phyloP scores from a whole-genome alignment of 2,888 invertebrate genomes.

The Cataglyphis rosenhaueri region DNA sequence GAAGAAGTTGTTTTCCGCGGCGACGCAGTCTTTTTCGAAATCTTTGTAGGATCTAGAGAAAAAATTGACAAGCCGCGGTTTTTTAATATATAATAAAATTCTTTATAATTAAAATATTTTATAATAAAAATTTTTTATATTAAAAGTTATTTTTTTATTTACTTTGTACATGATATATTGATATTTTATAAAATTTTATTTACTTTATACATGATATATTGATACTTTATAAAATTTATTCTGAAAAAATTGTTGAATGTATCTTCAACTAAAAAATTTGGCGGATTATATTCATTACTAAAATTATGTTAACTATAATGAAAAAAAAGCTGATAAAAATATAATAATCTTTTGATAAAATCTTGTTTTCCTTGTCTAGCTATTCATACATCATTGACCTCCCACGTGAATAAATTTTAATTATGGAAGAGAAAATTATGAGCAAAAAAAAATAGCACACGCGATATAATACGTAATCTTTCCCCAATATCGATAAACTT shows the following conservation, averaged over 20 bases:
- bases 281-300: neutral
- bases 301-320: neutral
- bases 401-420: constrained; percentile 10
- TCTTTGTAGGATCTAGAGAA: constrained; percentile 26
- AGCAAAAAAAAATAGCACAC: neutral
- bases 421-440: neutral
- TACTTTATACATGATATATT: too few species aligned
- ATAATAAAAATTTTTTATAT: too few species aligned
- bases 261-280: neutral
- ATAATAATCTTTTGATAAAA: neutral
- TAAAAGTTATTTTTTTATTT: too few species aligned
- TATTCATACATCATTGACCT: neutral
- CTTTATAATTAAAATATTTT: neutral
- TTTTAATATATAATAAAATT: neutral
- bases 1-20: neutral
- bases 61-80: neutral
- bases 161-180: too few species aligned
- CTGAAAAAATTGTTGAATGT: neutral
- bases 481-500: constrained; percentile 38
- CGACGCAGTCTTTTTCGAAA: constrained; percentile 39
- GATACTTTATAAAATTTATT: neutral
- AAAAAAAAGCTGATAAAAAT: neutral
- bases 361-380: neutral
- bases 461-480: constrained; percentile 5
- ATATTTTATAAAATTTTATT: neutral